Base-by-base conservation (phyloP, 2,113 vertebrate species). In the Gallinago undulata region DNA sequence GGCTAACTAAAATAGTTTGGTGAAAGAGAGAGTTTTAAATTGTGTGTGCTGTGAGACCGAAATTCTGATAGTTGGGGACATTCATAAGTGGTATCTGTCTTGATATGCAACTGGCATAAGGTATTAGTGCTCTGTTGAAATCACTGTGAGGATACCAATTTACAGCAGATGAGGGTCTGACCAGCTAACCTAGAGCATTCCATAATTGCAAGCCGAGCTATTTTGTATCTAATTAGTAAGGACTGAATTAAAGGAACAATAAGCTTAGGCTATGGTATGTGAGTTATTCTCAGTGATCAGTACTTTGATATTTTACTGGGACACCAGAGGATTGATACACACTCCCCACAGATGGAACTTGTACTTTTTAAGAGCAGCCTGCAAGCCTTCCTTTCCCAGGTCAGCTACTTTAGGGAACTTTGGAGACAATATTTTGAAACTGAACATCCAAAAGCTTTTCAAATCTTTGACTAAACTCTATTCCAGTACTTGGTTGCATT, bases 401-500 rank as follows among this genome's bases (percentile, higher is more conserved):
- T 35, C 67, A 90, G 50, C 47, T 77, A 30, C 67, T 93, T 79
- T 2, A 60, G 77, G 55, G 59, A 94, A 89, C 57, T 93, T 95
- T 41, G 37, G 41, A 83, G 47, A 25, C 47, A 21, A 16, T 25
- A 31, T 83, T 90, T 88, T 79, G 55, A 94, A 95, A 81, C 17
- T 1, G 7, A 94, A 74, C 35, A 81, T 45, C 39, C 66, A 68
- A 92, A 91, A 69, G 28, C 78, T 83, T 94, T 89, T 93, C 53
- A 84, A 76, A 76, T 93, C 67, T 89, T 93, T 23, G 74, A 66
- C 59, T 87, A 74, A 94, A 89, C 45, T 92, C 60, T 89, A 25
- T 91, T 92, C 57, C 47, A 59, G 31, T 76, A 75, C 84, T 87
- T 50, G 31, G 64, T 53, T 96, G 69, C 62, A 82, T 92, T 94